Evolutionary conservation across 1,140 invertebrate genomes (phyloP), one percentile per base, ranked within the genome.

Genomic region (Lineus longissimus): DNA sequence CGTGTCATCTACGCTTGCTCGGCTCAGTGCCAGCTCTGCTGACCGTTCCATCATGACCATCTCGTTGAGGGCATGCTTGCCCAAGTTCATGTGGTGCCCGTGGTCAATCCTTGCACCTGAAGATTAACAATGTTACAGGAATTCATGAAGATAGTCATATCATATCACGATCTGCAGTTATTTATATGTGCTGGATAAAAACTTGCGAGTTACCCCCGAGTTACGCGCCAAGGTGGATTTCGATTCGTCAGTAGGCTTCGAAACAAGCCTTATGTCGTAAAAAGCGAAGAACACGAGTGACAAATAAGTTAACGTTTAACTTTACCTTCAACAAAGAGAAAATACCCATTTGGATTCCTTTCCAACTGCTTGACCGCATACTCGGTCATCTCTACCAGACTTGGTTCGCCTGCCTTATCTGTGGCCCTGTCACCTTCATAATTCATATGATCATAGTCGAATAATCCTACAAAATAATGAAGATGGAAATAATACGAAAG

Each of bases 301-400:
- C n/a, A n/a, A n/a, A n/a, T n/a, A n/a, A n/a, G n/a, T n/a, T n/a
- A n/a, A n/a, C n/a, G n/a, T n/a, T n/a, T n/a, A n/a, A n/a, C n/a
- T n/a, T n/a, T n/a, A 92, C 91, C 92, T 86, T 95, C 93, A 6
- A 95, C 90, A 72, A 95, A 89, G 13, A 95, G 80, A 74, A 95
- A 93, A 79, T 88, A 95, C 27, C 95, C 94, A 36, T 91, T 88
- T 11, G 87, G 82, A 71, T 90, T 91, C 69, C 89, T 91, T 27
- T 84, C 82, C 6, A 97, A 77, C 29, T 96, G 86, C 76, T 90
- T 86, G 1, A 98, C 85, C 0, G 94, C 93, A 11, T 89, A 88
- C 62, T 86, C 81, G 0, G 91, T 93, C 95, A 98, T 97, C 55
- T 95, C 87, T 13, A 86, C 85, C 2, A 97, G 77, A 0, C 90